Base-by-base conservation (phyloP, 2,888 invertebrate genomes). In the Ochlodes sylvanus region DNA sequence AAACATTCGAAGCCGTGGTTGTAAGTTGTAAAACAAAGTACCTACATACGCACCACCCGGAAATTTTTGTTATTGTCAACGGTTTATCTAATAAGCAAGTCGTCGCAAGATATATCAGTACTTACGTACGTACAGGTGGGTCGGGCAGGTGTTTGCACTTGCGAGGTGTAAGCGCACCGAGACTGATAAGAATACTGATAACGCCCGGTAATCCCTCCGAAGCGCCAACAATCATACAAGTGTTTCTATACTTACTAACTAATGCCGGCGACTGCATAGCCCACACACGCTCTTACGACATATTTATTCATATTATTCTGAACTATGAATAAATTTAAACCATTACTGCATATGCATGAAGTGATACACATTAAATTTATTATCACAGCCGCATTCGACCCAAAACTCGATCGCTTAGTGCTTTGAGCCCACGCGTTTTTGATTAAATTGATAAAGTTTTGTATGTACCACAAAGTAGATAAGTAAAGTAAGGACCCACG, bases 101-200 rank as follows among this genome's bases (percentile, higher is more conserved):
- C 70, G 74, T 72, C 70, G 77, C 76, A 76, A 82, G 79, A 81
- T 79, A 78, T 76, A 76, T 76, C 77, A 75, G 80, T 50, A 54
- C 17, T 38, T 77, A 75, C 69, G 69, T 60, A 70, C 70, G 75
- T 80, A 84, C 91, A 90, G 90, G 90, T 90, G 90, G 80, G 78
- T 69, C 68, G 70, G 78, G 86, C 92, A 92, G 92, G 92, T 92
- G 92, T 87, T 86, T 87, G 90, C 87, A 90, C 90, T 85, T 81
- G 85, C 81, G 75, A 77, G 80, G 90, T 90, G 83, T 86, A 77
- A 76, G 78, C 80, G 89, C 82, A 84, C 90, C 71, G 71, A 73
- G 71, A 61, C 76, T 87, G 89, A 85, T 88, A 88, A 86, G 76
- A 76, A 75, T 73, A 76, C 75, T 84, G 89, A 90, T 89, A 90